These are phyloP conservation scores for Papilio aristodemus DNA, from an alignment of 1,140 invertebrate species.

Conservation along the genomic window DNA sequence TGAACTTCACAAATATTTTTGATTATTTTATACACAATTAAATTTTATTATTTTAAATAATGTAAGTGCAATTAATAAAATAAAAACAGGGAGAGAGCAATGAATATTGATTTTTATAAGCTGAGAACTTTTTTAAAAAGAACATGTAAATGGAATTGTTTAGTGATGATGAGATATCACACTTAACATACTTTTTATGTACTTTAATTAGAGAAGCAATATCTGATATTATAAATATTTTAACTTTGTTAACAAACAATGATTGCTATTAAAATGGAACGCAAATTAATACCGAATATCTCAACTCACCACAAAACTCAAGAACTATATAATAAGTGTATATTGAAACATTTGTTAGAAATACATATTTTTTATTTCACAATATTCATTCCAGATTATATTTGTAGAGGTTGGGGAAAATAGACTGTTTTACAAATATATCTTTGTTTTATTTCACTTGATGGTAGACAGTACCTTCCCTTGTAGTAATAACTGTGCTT, in stretches of 20 bases:
- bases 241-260: too few relatives aligned
- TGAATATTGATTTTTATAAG: neutral
- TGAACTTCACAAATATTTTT: neutral
- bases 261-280: too few relatives aligned
- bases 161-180: too few relatives aligned
- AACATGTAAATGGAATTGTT: too few relatives aligned
- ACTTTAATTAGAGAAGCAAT: too few relatives aligned
- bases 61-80: neutral
- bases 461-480: slow-evolving; percentile 49
- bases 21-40: neutral
- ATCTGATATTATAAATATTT: too few relatives aligned
- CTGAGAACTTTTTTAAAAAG: neutral
- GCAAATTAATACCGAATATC: too few relatives aligned
- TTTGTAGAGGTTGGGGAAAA: slow-evolving; percentile 60
- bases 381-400: slow-evolving; percentile 50
- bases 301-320: too few relatives aligned
- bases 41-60: too few relatives aligned
- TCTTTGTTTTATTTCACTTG: slow-evolving; percentile 43
- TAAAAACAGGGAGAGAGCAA: neutral
- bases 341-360: neutral
- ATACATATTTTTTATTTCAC: slow-evolving; percentile 34
- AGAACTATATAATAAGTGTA: too few relatives aligned
- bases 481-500: slow-evolving; percentile 55
- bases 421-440: slow-evolving; percentile 48
- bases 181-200: too few relatives aligned